Evolutionary conservation across 1,140 invertebrate species (phyloP), one percentile per base, ranked within the genome.

Genomic region (Metopolophium dirhodum): DNA sequence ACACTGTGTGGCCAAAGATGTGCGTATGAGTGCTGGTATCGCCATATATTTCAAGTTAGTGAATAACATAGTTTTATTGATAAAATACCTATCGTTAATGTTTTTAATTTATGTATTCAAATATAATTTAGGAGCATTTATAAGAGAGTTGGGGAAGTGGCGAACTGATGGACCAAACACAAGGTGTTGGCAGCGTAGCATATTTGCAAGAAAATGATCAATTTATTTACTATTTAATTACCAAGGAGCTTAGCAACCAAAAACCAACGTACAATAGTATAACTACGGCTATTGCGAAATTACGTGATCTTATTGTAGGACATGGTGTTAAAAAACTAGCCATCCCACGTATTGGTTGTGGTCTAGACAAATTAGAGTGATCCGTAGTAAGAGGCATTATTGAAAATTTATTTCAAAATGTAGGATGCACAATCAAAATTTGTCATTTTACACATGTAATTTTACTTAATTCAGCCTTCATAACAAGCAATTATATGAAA

Each of bases 331-430:
- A 94, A 57, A 95, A 96, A 92, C 94, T 97, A 77, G 96, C 96
- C 11, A 96, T 97, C 94, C 97, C 97, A 4, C 94, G 95, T 91
- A 96, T 97, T 93, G 97, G 96, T 7, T 97, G 96, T 94, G 97
- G 97, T 86, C 95, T 97, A 37, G 97, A 97, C 94, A 94, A 95
- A 45, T n/a, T 97, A 26, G 95, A 96, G 93, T 97, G 97, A 96
- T 94, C 95, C 7, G 95, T 95, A 87, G 96, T 97, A 0, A 95
- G 95, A 94, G 3, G 49, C 18, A 90, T 89, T 7, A 77, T 93
- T n/a, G 14, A 49, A 8, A 6, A 51, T 3, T 23, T 45, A 54
- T 93, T 93, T 51, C 23, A 68, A 68, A 37, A 22, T 37, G 68
- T 87, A 49, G 47, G 51, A 35, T 89, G 88, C 57, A 37, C 37